These are phyloP conservation scores for Oreocharis arfaki DNA, from an alignment of 2,113 vertebrate species.

Conservation along the genomic window DNA sequence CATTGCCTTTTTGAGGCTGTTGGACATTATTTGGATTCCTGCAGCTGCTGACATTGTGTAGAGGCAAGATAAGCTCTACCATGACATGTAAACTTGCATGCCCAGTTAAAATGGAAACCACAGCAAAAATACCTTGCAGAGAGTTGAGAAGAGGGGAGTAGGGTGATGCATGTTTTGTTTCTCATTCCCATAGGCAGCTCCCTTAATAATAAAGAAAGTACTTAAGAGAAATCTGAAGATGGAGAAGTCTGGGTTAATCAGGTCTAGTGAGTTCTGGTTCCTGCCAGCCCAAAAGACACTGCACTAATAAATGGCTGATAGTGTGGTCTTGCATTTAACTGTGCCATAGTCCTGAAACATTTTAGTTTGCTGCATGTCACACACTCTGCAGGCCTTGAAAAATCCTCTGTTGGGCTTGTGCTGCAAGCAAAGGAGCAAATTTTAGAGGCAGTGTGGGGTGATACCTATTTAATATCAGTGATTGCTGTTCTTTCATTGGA, in stretches of 20 bases:
- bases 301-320: neutral
- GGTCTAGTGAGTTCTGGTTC: neutral
- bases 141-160: neutral
- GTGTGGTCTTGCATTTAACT: neutral
- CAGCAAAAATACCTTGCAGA: neutral
- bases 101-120: neutral
- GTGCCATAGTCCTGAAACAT: neutral
- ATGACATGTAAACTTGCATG: neutral
- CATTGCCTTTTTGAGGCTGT: neutral
- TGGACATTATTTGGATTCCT: neutral
- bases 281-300: neutral
- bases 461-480: neutral
- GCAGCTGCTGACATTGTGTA: neutral
- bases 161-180: neutral
- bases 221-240: neutral
- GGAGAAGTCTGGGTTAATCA: neutral
- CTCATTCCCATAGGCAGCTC: neutral
- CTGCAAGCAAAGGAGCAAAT: neutral
- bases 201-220: neutral
- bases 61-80: neutral
- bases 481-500: neutral
- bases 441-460: neutral
- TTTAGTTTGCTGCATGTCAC: neutral
- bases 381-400: neutral
- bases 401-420: neutral